Conservation (phyloP, 23 tunicate genomes). For the Pegea sp. region DNA sequence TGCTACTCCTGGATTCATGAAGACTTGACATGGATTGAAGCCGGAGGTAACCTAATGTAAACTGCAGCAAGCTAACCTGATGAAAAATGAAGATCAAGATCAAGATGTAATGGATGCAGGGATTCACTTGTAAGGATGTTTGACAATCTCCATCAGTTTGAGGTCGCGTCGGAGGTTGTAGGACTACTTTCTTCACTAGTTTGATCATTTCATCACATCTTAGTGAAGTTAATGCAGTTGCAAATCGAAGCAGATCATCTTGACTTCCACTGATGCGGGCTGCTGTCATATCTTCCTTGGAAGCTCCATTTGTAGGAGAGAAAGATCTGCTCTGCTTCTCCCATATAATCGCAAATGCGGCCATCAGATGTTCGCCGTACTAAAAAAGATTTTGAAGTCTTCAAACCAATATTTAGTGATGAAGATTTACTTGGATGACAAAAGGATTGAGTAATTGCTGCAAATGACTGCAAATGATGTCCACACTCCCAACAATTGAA, state of each 20-base stretch:
- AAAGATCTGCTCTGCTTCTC: constrained; percentile 11
- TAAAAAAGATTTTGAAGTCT: neutral
- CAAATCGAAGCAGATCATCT: constrained; percentile 7
- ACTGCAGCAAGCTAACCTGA: constrained; percentile 4
- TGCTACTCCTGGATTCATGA: neutral
- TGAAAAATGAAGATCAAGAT: too few relatives aligned
- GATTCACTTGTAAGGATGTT: neutral
- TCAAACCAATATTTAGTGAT: neutral
- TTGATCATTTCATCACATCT: constrained; percentile 24
- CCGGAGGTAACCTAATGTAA: constrained; percentile 3
- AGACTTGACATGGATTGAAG: neutral
- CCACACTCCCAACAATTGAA: constrained; percentile 13
- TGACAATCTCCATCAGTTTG: neutral
- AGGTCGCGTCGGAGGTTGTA: constrained; percentile 31
- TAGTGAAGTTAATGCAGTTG: constrained; percentile 12
- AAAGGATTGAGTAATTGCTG: constrained; percentile 64
- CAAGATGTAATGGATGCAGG: too few relatives aligned
- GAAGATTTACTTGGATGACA: constrained; percentile 22
- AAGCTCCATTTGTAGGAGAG: neutral
- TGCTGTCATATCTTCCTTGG: constrained; percentile 15
- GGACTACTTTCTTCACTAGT: constrained; percentile 26
- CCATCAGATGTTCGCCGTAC: constrained; percentile 74
- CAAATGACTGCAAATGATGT: constrained; percentile 27
- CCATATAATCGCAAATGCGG: constrained; percentile 64
- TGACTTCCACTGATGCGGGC: neutral